Evolutionary conservation across 2,797 vertebrate species (phyloP).

Genomic region (Scarus forsteni): DNA sequence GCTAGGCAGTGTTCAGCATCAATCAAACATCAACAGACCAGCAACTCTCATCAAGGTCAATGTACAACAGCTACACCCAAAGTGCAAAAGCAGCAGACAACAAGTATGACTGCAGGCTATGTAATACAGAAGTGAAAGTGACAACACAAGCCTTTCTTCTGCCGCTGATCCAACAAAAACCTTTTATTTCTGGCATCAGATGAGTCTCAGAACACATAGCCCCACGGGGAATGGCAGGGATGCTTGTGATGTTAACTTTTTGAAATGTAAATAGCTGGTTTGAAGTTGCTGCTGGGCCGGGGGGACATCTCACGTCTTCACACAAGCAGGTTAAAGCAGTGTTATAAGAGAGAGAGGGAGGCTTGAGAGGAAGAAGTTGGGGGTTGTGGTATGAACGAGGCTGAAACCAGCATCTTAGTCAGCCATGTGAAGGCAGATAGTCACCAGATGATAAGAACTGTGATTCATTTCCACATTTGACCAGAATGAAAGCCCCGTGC

Average conservation of each 20-base stretch:
- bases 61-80: not conserved
- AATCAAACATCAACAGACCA: not conserved
- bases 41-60: slow-evolving; percentile 12
- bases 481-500: slow-evolving; percentile 17
- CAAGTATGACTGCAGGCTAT: not conserved
- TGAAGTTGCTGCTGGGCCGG: slow-evolving; percentile 1
- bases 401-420: slow-evolving; percentile 31
- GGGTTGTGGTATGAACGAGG: slow-evolving; percentile 10
- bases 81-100: not conserved
- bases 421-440: slow-evolving; percentile 56
- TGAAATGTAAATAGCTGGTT: slow-evolving; percentile 69
- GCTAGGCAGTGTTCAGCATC: not conserved
- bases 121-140: slow-evolving; percentile 59
- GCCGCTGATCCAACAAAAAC: slow-evolving; percentile 7
- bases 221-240: slow-evolving; percentile 14
- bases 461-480: slow-evolving; percentile 37
- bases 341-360: not conserved
- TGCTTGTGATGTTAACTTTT: slow-evolving; percentile 51
- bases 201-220: slow-evolving; percentile 37
- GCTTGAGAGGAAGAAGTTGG: not conserved
- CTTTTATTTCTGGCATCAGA: slow-evolving; percentile 55
- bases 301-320: slow-evolving; percentile 9
- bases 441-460: slow-evolving; percentile 15
- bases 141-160: slow-evolving; percentile 32
- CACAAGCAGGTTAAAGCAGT: slow-evolving; percentile 7